Evolutionary conservation across 2,888 invertebrate species (phyloP).

Genomic region (Choreutis nemorana): DNA sequence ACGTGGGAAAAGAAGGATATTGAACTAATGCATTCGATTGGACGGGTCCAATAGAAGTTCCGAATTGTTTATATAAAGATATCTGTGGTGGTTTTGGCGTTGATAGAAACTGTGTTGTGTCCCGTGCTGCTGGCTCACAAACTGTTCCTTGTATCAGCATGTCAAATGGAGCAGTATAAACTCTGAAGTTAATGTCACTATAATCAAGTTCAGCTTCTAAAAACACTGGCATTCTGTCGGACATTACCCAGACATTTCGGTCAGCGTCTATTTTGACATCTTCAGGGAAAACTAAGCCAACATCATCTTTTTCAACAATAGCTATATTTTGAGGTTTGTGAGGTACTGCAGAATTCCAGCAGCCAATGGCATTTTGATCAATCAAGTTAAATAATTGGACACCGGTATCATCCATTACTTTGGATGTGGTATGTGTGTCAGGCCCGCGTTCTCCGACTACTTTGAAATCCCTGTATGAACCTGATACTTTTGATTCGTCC

Average conservation of each 20-base stretch:
- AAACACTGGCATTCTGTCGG: constrained; percentile 84
- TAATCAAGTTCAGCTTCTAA: constrained; percentile 74
- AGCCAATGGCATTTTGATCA: constrained; percentile 83
- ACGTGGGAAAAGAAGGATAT: background rate
- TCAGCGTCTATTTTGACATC: constrained; percentile 80
- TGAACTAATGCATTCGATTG: background rate
- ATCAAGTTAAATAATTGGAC: constrained; percentile 80
- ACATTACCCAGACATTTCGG: constrained; percentile 80
- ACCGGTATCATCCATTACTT: constrained; percentile 78
- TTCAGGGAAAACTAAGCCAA: constrained; percentile 78
- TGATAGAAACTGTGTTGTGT: constrained; percentile 9
- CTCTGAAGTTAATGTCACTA: constrained; percentile 80
- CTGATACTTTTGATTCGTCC: constrained; percentile 71
- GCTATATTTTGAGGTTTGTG: constrained; percentile 72
- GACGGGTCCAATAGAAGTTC: background rate
- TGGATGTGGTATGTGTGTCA: constrained; percentile 75
- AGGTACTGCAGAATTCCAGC: constrained; percentile 77
- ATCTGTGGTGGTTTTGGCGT: constrained; percentile 1
- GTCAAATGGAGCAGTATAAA: constrained; percentile 74
- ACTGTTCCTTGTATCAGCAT: constrained; percentile 74
- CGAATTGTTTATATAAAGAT: too few species aligned
- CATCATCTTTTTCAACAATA: constrained; percentile 78
- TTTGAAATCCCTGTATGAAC: constrained; percentile 76
- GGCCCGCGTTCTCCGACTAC: constrained; percentile 72
- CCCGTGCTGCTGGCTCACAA: constrained; percentile 60